Evolutionary conservation across 2,113 vertebrate species (phyloP).

Genomic region (Megaceryle torquata): DNA sequence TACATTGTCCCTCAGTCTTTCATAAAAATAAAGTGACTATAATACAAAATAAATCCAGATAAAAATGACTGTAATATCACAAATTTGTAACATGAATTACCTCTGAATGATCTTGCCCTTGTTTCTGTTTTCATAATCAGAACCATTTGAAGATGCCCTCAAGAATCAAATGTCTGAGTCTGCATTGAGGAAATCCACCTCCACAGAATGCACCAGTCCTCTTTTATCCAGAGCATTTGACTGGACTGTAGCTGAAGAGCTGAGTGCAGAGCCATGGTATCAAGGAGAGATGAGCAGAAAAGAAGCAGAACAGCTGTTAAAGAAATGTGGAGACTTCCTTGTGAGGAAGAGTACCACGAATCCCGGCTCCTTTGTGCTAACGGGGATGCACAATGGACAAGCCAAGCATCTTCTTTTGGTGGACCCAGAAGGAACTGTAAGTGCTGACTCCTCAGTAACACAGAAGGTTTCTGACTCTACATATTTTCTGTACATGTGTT

Average conservation of each 20-base stretch:
- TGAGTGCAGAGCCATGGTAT: slow-evolving; percentile 89
- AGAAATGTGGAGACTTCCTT: slow-evolving; percentile 91
- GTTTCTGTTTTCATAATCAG: slow-evolving; percentile 65
- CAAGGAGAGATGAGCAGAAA: slow-evolving; percentile 94
- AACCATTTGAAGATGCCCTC: slow-evolving; percentile 95
- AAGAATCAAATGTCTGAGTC: slow-evolving; percentile 76
- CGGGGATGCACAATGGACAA: slow-evolving; percentile 92
- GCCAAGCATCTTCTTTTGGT: slow-evolving; percentile 94
- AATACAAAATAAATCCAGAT: not conserved
- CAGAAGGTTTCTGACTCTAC: not conserved
- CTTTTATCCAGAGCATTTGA: slow-evolving; percentile 77
- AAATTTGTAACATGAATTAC: not conserved
- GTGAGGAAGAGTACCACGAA: slow-evolving; percentile 95
- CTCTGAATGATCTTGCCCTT: not conserved
- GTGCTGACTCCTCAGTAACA: not conserved
- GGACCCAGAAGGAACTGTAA: slow-evolving; percentile 95
- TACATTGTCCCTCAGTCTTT: not conserved
- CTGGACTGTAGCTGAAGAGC: slow-evolving; percentile 77
- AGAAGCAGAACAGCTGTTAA: slow-evolving; percentile 90
- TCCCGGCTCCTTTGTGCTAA: slow-evolving; percentile 92
- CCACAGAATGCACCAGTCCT: slow-evolving; percentile 84
- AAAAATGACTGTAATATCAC: not conserved
- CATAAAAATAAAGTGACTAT: not conserved
- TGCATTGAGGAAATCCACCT: slow-evolving; percentile 79
- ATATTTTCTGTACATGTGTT: not conserved